Evolutionary conservation across 2,113 vertebrate genomes (phyloP).

Genomic region (Setophaga coronata): DNA sequence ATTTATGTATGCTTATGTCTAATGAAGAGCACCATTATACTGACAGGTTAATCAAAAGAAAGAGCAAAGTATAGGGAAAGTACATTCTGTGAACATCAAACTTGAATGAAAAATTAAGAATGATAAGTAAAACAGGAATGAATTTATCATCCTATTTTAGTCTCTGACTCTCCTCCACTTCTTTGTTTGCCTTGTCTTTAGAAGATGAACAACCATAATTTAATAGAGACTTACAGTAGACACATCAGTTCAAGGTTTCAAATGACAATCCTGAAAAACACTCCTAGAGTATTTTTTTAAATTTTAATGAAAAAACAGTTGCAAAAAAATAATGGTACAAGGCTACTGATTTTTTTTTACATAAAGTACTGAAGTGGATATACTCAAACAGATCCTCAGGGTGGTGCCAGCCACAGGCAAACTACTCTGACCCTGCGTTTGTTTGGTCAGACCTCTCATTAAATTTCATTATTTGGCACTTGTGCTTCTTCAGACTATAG

Average conservation of each 20-base stretch:
- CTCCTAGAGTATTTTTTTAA: background rate
- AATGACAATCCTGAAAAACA: background rate
- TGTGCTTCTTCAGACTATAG: background rate
- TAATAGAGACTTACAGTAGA: background rate
- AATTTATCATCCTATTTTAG: background rate
- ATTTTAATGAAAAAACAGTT: background rate
- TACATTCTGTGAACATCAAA: background rate
- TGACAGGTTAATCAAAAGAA: background rate
- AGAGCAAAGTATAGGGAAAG: background rate
- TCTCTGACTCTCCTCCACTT: background rate
- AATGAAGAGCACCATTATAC: background rate
- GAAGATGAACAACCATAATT: background rate
- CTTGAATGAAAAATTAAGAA: background rate
- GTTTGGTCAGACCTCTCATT: background rate
- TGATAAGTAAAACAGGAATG: background rate
- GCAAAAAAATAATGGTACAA: background rate
- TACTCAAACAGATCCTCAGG: background rate
- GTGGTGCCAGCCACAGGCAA: background rate
- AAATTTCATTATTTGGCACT: background rate
- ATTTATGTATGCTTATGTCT: background rate
- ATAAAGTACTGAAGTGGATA: background rate
- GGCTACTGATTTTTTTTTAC: background rate
- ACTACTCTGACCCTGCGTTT: background rate
- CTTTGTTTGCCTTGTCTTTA: background rate
- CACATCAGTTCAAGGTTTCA: background rate